A percentile compares a stretch with the other conserved stretches of the same genome.
phyloP scores from a whole-genome alignment of 2,797 vertebrate genomes.

The Tolypeutes matacus region DNA sequence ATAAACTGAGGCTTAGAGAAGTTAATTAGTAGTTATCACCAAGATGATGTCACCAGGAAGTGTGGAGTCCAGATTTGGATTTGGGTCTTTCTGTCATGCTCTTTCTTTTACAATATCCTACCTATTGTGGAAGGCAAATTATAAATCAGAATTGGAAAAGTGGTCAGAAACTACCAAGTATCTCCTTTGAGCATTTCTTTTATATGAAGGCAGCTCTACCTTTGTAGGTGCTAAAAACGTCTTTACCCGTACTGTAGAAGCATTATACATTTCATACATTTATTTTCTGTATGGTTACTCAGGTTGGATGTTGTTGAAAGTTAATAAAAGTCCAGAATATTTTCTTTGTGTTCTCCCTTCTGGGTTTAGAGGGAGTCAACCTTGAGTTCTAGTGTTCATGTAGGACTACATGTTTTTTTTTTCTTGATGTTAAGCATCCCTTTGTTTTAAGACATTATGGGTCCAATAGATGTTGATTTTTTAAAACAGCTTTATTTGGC shows the following conservation, averaged over 20 bases:
- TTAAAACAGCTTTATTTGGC: background rate
- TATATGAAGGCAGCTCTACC: background rate
- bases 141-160: background rate
- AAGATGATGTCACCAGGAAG: background rate
- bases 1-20: background rate
- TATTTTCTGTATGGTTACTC: background rate
- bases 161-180: background rate
- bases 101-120: background rate
- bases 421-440: background rate
- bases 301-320: background rate
- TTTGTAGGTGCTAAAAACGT: background rate
- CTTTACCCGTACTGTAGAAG: background rate
- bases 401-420: background rate
- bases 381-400: conserved; percentile 15
- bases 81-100: background rate
- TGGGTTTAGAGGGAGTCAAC: background rate
- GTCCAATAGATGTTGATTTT: background rate
- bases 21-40: background rate
- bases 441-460: conserved; percentile 23
- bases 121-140: background rate
- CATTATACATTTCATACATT: background rate
- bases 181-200: background rate
- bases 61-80: background rate
- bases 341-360: conserved; percentile 2
- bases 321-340: background rate